Base-by-base conservation (phyloP, 2,797 vertebrate genomes). In the Taenioides sp. region DNA sequence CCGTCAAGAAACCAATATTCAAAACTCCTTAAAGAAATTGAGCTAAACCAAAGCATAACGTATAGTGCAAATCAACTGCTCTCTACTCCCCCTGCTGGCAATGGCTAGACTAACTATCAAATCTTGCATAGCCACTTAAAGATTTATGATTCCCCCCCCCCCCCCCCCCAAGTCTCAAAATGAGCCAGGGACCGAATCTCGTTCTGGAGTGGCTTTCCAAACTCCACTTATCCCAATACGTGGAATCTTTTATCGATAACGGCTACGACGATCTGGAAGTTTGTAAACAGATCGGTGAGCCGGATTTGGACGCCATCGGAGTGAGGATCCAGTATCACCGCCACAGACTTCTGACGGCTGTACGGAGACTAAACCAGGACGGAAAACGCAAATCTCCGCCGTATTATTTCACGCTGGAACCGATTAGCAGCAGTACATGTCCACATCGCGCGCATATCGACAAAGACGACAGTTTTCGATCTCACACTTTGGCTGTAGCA, bases 201-300 rank as follows among this genome's bases (percentile, higher is more conserved):
- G 96, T 98, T 27, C 95, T 95, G 67, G 95, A 97, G 87, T 98
- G 97, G 97, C 93, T 98, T 72, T 94, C 91, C 28, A 93, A 94
- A 84, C 92, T 98, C 65, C 94, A 96, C 74, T 92, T 98, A 59
- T 75, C 92, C 28, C 95, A 96, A 77, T 98, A 98, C 55, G 91
- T 95, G 5, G 96, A 97, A 86, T 92, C 95, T 1, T 98, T 98
- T 87, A 90, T 98, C 57, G 97, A 98, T 72, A 98, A 98, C 69
- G 97, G 96, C 43, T 98, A 98, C 52, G 97, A 98, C 60, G 97
- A 98, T 76, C 80, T 98, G 91, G 96, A 98, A 81, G 96, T 98
- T 1, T 98, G 97, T 73, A 97, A 96, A 69, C 96, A 97, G 90
- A 98, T 98, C 69, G 96, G 96, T 31, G 94, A 96, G 65, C 95